Conservation (phyloP, 1,140 invertebrate species). For the Tigriopus japonicus region DNA sequence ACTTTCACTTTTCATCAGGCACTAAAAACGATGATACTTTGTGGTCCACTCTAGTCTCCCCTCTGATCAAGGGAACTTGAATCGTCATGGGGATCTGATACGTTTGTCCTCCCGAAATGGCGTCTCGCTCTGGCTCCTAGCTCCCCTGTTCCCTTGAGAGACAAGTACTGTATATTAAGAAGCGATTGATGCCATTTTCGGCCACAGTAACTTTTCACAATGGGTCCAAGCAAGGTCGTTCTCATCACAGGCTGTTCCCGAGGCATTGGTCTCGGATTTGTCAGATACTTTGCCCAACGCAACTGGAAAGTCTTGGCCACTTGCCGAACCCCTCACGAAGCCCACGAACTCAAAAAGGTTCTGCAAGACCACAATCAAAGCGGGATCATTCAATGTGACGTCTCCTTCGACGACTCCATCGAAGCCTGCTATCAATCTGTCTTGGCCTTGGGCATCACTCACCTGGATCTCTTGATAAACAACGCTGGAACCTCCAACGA, state of each 20-base stretch:
- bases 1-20: too few relatives aligned
- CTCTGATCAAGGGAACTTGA: too few relatives aligned
- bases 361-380: neutral
- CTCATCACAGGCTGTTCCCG: neutral
- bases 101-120: too few relatives aligned
- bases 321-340: neutral
- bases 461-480: neutral
- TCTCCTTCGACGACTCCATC: neutral
- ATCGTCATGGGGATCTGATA: too few relatives aligned
- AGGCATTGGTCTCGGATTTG: neutral
- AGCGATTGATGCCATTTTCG: too few relatives aligned
- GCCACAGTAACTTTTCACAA: too few relatives aligned
- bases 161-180: too few relatives aligned
- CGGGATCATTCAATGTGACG: neutral
- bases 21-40: too few relatives aligned
- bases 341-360: neutral
- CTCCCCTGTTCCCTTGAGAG: too few relatives aligned
- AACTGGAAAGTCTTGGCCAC: neutral
- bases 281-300: neutral
- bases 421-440: neutral
- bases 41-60: too few relatives aligned
- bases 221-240: neutral
- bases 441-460: neutral
- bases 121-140: too few relatives aligned
- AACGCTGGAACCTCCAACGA: neutral